Evolutionary conservation across 2,888 invertebrate genomes (phyloP).

Genomic region (Drosophila monieri): DNA sequence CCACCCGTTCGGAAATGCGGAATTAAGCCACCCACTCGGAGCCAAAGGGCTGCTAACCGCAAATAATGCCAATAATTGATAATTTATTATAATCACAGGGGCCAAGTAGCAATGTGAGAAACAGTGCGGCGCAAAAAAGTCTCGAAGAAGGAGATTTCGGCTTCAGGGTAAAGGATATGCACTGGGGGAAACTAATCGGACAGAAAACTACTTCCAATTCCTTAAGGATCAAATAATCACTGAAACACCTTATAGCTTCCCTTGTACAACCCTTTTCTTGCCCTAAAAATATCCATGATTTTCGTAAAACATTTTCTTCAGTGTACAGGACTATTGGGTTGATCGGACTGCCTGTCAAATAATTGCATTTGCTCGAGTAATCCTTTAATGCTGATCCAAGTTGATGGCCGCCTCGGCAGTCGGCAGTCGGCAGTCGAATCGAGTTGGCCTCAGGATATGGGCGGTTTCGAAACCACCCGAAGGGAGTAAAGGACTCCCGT

Average conservation of each 20-base stretch:
- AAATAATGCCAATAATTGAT: slow-evolving; percentile 76
- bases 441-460: slow-evolving; percentile 39
- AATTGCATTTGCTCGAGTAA: slow-evolving; percentile 84
- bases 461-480: slow-evolving; percentile 21
- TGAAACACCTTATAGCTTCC: too few species aligned
- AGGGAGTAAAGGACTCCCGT: slow-evolving; percentile 4
- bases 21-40: slow-evolving; percentile 22
- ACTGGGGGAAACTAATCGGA: not conserved
- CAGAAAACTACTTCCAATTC: too few species aligned
- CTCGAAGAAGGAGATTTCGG: slow-evolving; percentile 4
- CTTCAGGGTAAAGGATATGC: not conserved
- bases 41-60: slow-evolving; percentile 23
- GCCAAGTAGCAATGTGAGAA: slow-evolving; percentile 38
- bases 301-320: not conserved
- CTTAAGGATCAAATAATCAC: too few species aligned
- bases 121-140: slow-evolving; percentile 29
- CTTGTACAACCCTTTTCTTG: too few species aligned
- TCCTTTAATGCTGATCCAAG: slow-evolving; percentile 84
- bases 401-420: slow-evolving; percentile 66
- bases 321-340: slow-evolving; percentile 50
- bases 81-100: slow-evolving; percentile 75
- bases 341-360: slow-evolving; percentile 71
- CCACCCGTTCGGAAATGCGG: slow-evolving; percentile 23
- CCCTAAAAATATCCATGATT: not conserved
- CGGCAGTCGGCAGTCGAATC: slow-evolving; percentile 11